These are phyloP conservation scores for Acronicta psi DNA, from an alignment of 2,888 invertebrate genomes.

Conservation along the genomic window DNA sequence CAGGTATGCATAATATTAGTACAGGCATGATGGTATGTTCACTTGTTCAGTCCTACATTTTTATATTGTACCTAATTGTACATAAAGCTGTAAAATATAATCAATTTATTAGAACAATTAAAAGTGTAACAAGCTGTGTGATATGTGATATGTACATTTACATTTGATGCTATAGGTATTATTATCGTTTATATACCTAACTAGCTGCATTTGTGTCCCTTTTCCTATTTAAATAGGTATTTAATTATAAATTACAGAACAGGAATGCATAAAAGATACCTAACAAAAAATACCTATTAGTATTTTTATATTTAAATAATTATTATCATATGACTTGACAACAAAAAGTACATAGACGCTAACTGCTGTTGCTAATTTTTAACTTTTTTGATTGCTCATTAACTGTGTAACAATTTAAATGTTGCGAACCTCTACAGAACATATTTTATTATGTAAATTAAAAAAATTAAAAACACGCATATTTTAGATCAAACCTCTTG, in stretches of 20 bases:
- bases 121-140: not conserved
- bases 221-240: too few species aligned
- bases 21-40: too few species aligned
- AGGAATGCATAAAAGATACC: too few species aligned
- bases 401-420: not conserved
- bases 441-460: not conserved
- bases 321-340: not conserved
- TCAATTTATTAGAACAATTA: too few species aligned
- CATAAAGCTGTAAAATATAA: not conserved
- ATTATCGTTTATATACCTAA: too few species aligned
- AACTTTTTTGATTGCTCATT: not conserved
- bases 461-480: not conserved
- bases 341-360: not conserved
- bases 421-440: too few species aligned
- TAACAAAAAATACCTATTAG: too few species aligned
- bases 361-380: not conserved
- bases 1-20: slow-evolving; percentile 39
- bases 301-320: too few species aligned
- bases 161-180: too few species aligned
- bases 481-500: not conserved
- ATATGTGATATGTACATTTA: too few species aligned
- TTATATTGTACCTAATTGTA: not conserved
- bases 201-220: too few species aligned
- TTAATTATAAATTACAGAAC: too few species aligned
- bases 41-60: not conserved